These are phyloP conservation scores for Andrena chrysosceles DNA, from an alignment of 2,888 invertebrate species.

Conservation along the genomic window DNA sequence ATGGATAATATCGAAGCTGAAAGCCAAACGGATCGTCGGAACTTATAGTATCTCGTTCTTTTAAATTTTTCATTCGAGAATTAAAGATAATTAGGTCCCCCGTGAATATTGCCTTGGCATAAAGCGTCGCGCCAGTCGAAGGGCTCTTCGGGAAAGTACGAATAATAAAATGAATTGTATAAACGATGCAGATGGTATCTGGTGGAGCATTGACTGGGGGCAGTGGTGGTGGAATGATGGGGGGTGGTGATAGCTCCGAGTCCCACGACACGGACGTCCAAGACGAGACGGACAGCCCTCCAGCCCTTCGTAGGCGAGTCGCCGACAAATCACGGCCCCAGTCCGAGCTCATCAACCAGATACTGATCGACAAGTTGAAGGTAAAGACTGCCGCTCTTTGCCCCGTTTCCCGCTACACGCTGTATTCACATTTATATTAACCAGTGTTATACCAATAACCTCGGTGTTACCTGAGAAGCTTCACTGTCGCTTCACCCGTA, in stretches of 20 bases:
- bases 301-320: conserved; percentile 85
- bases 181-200: conserved; percentile 85
- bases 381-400: conserved; percentile 57
- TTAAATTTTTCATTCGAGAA: background rate
- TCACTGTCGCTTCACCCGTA: conserved; percentile 9
- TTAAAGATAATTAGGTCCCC: background rate
- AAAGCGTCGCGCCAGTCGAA: conserved; percentile 10
- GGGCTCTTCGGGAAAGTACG: background rate
- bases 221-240: conserved; percentile 82
- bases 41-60: background rate
- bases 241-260: conserved; percentile 87
- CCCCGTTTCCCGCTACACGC: conserved; percentile 31
- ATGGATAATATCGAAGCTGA: too few relatives aligned
- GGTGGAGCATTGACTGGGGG: conserved; percentile 84
- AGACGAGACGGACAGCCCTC: conserved; percentile 86
- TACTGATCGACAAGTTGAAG: conserved; percentile 87
- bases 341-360: conserved; percentile 87
- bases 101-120: background rate
- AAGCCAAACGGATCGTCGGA: too few relatives aligned
- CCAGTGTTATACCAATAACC: conserved; percentile 19
- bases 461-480: background rate
- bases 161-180: conserved; percentile 54
- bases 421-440: conserved; percentile 26
- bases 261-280: conserved; percentile 87
- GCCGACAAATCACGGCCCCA: conserved; percentile 86